Evolutionary conservation across 2,888 invertebrate species (phyloP), one percentile per base, ranked within the genome.

Genomic region (Macrosoma leucophasiata): DNA sequence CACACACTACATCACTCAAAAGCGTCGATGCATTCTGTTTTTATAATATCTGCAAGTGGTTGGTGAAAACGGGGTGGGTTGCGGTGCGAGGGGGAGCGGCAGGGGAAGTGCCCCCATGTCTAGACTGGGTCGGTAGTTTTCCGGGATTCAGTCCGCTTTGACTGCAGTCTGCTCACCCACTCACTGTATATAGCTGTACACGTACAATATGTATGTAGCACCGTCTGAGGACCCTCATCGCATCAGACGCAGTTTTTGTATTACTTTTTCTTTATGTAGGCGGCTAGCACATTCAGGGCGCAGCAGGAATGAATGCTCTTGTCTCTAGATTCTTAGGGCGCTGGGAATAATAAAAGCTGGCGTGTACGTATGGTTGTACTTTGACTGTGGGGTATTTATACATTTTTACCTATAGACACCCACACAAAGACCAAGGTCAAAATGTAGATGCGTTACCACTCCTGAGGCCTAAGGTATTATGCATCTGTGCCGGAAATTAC

Each of bases 81-180:
- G 48, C 23, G 33, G 36, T 19, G 41, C 45, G 46, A 45, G 43
- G 49, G 46, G 53, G 43, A 52, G 51, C 48, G 45, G 44, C 62
- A 64, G 75, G 79, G 76, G 77, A 74, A 72, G 64, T 78, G 81
- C 82, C 84, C 77, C 82, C 84, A 76, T 65, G 84, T 84, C 85
- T 84, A 84, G 84, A 85, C 84, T 84, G 84, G 84, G 85, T 85
- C 84, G 84, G 81, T 82, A 84, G 85, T 84, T 84, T 81, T 84
- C 84, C 84, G 75, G 82, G 82, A 79, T 84, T 79, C 82, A 78
- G 75, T 59, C 72, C 68, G 72, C 74, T 75, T 75, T 77, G 77
- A 66, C 78, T 81, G 82, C 82, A 82, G 79, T 76, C 70, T 68
- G 70, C 61, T 78, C 74, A 77, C 77, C 79, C 79, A 81, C 81